phyloP scores from a whole-genome alignment of 1,140 invertebrate genomes.

The Cydia strobilella region DNA sequence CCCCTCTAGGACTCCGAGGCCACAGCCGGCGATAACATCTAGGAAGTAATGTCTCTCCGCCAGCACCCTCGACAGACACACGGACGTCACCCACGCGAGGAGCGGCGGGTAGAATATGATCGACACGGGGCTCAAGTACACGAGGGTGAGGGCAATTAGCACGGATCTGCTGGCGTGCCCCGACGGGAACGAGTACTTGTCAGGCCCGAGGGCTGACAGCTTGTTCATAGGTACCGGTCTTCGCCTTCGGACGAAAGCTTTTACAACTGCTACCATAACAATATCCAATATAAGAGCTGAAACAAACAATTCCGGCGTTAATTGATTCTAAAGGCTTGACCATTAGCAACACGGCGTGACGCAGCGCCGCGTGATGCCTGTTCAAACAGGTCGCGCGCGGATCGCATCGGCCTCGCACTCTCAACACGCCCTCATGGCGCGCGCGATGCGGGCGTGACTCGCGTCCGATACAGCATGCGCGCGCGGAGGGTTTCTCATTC shows the following conservation, averaged over 20 bases:
- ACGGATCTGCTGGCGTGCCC: conserved; percentile 95
- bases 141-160: conserved; percentile 88
- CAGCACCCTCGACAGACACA: conserved; percentile 90
- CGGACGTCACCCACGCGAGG: conserved; percentile 86
- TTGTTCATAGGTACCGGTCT: conserved; percentile 88
- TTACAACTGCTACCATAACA: conserved; percentile 89
- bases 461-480: too few species aligned
- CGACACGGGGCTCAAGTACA: conserved; percentile 82
- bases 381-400: too few species aligned
- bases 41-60: conserved; percentile 89
- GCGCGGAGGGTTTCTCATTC: too few species aligned
- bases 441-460: too few species aligned
- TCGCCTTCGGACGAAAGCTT: conserved; percentile 88
- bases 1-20: conserved; percentile 89
- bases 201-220: conserved; percentile 82
- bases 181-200: conserved; percentile 97
- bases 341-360: too few species aligned
- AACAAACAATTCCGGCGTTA: conserved; percentile 59
- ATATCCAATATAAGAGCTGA: conserved; percentile 93
- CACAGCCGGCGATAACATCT: conserved; percentile 89
- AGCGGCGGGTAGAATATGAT: conserved; percentile 83
- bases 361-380: too few species aligned
- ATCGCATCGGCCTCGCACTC: too few species aligned
- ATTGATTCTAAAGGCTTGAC: too few species aligned
- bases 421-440: too few species aligned